Percentiles rank a stretch among this genome's conserved stretches.
These are phyloP conservation scores for Diprion similis DNA, from an alignment of 1,140 invertebrate genomes.

Conservation along the genomic window DNA sequence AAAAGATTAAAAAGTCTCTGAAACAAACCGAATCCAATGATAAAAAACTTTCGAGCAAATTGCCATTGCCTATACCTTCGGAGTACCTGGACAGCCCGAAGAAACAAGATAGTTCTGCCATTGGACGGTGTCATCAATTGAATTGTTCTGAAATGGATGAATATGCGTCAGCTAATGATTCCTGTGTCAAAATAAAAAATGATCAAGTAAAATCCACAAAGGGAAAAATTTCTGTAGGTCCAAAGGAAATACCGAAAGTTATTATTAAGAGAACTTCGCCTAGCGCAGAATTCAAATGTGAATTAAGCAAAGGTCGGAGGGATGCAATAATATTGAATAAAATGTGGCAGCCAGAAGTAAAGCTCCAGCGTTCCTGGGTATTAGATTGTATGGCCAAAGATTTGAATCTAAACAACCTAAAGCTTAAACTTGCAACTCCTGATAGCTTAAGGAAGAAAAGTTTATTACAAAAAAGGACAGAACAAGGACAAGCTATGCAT, in stretches of 20 bases:
- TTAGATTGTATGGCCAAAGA: conserved; percentile 56
- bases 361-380: conserved; percentile 49
- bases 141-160: not conserved
- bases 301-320: conserved; percentile 50
- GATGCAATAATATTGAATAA: conserved; percentile 35
- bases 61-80: not conserved
- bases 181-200: not conserved
- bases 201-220: not conserved
- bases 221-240: not conserved
- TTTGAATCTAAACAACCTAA: conserved; percentile 22
- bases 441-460: not conserved
- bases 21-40: not conserved
- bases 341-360: conserved; percentile 55
- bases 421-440: not conserved
- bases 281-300: conserved; percentile 57
- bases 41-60: not conserved
- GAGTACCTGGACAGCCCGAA: not conserved
- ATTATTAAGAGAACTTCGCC: conserved; percentile 57
- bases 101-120: not conserved
- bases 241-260: conserved; percentile 56
- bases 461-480: not conserved
- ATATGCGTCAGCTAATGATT: not conserved
- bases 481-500: not conserved
- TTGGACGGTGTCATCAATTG: not conserved
- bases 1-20: conserved; percentile 33